A percentile compares a stretch with the other conserved stretches of the same genome.
Evolutionary conservation across 2,888 invertebrate genomes (phyloP).

Genomic region (Harpalus rubripes): DNA sequence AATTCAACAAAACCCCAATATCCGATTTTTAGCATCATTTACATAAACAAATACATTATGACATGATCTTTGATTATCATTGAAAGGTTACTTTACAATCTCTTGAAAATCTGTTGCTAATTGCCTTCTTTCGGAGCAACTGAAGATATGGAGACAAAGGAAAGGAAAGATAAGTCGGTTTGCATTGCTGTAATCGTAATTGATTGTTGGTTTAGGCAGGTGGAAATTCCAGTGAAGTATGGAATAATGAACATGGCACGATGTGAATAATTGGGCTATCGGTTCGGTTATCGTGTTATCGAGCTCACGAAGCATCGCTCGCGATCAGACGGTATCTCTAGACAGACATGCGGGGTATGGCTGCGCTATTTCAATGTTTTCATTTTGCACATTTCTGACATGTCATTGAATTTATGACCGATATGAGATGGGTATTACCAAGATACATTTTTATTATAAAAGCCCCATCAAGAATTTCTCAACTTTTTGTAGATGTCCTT

Average conservation of each 20-base stretch:
- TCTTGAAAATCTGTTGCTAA: too few relatives aligned
- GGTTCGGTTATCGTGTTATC: neutral
- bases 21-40: too few relatives aligned
- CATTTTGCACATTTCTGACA: constrained; percentile 5
- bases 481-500: too few relatives aligned
- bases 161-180: neutral
- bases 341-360: constrained; percentile 21
- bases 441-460: too few relatives aligned
- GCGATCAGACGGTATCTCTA: constrained; percentile 1
- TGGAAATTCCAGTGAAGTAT: constrained; percentile 28
- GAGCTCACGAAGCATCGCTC: neutral
- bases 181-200: neutral
- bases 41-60: too few relatives aligned
- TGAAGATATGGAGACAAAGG: neutral
- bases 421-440: too few relatives aligned
- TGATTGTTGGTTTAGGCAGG: constrained; percentile 16
- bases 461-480: too few relatives aligned
- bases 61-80: too few relatives aligned
- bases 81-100: too few relatives aligned
- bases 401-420: neutral
- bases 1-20: too few relatives aligned
- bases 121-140: too few relatives aligned
- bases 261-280: constrained; percentile 39
- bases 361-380: constrained; percentile 2
- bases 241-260: constrained; percentile 30